Base-by-base conservation (phyloP, 2,113 vertebrate genomes). In the Strix aluco region DNA sequence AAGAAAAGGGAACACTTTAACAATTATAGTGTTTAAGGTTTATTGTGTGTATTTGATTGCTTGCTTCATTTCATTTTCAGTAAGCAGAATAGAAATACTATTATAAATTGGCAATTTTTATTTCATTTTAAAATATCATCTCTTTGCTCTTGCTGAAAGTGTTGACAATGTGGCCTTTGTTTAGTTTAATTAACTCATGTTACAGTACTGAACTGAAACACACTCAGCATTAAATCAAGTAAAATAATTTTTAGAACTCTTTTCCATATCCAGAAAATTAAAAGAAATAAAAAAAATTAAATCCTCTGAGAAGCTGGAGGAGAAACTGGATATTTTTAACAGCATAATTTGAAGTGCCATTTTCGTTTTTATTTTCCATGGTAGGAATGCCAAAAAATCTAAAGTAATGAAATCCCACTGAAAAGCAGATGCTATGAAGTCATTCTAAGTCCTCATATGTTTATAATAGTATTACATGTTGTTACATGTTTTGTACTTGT, bases 11-110 rank as follows among this genome's bases (percentile, higher is more conserved):
- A 92, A 27, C 57, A 72, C 78, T 94, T 79, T 58, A 96, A 93
- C 92, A 96, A 58, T 95, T 59, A 83, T 79, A 70, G 79, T 11
- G 14, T 92, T 94, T 67, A 93, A 82, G 44, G n/a, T 84, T 92
- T 92, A 85, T 88, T 96, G 74, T 79, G 29, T 72, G 18, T 69
- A 26, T 90, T 70, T 42, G 51, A 94, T 95, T 79, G 66, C 86
- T 97, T 97, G 93, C 62, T 94, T 96, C 20, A 81, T 95, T 97
- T 94, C 58, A 66, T 77, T 93, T 88, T 89, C 83, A 93, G 40
- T 73, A 83, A 94, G 82, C 67, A 94, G 71, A 95, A 83, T 47
- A 86, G 67, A 96, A 77, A 71, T 66, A n/a, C 72, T 40, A 6
- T 81, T 88, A 90, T 79, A 57, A 96, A 84, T 90, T 49, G 95